Conservation (phyloP, 2,888 invertebrate genomes). For the Theodoxus fluviatilis region DNA sequence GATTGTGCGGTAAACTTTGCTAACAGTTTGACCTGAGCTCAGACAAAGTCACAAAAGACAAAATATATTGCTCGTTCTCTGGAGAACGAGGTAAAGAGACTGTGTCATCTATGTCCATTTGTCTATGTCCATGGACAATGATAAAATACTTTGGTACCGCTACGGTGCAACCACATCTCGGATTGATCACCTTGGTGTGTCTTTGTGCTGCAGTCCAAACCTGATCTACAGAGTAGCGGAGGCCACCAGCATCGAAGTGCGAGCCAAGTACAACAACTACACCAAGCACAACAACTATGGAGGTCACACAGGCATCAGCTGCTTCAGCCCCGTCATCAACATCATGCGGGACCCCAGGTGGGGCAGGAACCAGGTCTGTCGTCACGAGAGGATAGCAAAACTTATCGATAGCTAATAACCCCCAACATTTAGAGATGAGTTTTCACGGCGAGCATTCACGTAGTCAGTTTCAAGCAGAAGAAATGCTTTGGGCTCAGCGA, state of each 20-base stretch:
- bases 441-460: too few species aligned
- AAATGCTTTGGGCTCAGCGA: too few species aligned
- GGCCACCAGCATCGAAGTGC: slow-evolving; percentile 46
- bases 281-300: slow-evolving; percentile 36
- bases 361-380: slow-evolving; percentile 58
- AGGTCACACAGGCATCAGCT: slow-evolving; percentile 54
- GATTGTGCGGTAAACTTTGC: too few species aligned
- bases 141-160: background rate
- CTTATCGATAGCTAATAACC: too few species aligned
- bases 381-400: background rate
- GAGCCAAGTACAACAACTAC: slow-evolving; percentile 46
- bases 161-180: background rate
- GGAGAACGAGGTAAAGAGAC: too few species aligned
- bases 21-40: too few species aligned
- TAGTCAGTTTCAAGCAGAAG: too few species aligned
- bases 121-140: too few species aligned
- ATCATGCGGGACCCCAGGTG: slow-evolving; percentile 63
- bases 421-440: too few species aligned
- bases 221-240: slow-evolving; percentile 41
- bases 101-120: too few species aligned
- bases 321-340: slow-evolving; percentile 63
- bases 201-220: slow-evolving; percentile 36
- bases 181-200: background rate
- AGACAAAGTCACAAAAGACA: too few species aligned
- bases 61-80: too few species aligned